Evolutionary conservation across 2,888 invertebrate species (phyloP).

Genomic region (Brachypalpus laphriformis): DNA sequence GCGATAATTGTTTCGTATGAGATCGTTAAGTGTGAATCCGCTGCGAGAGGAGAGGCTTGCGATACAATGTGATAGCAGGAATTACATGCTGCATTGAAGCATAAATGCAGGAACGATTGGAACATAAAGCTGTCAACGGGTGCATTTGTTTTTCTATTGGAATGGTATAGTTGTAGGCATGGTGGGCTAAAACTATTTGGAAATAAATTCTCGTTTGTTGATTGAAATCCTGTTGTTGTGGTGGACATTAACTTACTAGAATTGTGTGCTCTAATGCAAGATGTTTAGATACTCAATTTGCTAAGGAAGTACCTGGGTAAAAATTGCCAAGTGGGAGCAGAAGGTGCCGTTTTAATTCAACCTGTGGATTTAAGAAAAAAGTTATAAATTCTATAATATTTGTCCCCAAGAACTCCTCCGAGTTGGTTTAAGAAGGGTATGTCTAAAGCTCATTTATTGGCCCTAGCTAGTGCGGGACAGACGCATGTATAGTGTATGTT

Average conservation of each 20-base stretch:
- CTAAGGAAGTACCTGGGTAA: no score
- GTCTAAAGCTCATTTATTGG: no score
- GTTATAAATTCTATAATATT: no score
- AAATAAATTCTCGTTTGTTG: slow-evolving; percentile 6
- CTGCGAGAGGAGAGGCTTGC: background rate
- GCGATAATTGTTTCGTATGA: slow-evolving; percentile 42
- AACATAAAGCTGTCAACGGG: slow-evolving; percentile 45
- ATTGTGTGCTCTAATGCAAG: background rate
- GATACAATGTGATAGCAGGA: background rate
- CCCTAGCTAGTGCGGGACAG: no score
- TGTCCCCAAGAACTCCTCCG: no score
- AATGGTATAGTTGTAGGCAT: background rate
- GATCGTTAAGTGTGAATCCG: slow-evolving; percentile 21
- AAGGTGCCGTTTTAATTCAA: no score
- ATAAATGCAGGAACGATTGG: slow-evolving; percentile 21
- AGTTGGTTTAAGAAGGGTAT: no score
- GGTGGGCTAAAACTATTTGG: background rate
- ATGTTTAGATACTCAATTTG: background rate
- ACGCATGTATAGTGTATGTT: no score
- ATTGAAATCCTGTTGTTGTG: background rate
- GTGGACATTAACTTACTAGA: background rate
- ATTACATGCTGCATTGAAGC: background rate
- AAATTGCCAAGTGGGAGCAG: no score
- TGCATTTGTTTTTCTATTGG: slow-evolving; percentile 23
- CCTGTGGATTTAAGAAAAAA: no score